Base-by-base conservation (phyloP, 2,797 vertebrate species). In the Darevskia nairensis region DNA sequence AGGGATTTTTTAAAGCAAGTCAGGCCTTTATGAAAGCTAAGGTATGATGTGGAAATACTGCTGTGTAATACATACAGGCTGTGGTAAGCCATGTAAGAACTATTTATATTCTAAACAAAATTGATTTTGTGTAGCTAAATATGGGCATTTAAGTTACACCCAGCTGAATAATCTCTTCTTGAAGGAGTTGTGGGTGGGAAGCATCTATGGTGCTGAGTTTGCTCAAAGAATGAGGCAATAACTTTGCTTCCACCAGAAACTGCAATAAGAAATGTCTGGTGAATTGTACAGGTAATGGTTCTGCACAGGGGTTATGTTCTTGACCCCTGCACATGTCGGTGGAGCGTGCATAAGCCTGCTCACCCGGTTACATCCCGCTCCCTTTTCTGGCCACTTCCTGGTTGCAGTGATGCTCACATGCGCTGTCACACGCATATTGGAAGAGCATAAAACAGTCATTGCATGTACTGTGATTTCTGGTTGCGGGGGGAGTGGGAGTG, bases 101-200 rank as follows among this genome's bases (percentile, higher is more conserved):
- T 90, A 86, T 93, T 92, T 91, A 64, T 82, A n/a, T 87, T 84
- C 87, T 92, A 93, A 92, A 80, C 69, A 92, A 91, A 93, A 89
- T 91, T 78, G 91, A 0, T 0, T 93, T 92, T 10, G 0, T 80
- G 86, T 86, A 71, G 74, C 90, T 90, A 87, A 89, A 91, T 83
- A 59, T n/a, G 66, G 88, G 74, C 59, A 89, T 94, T 66, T 92
- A 88, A 92, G 91, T 93, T 94, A 91, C 90, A 93, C 71, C 90
- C 89, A 92, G 88, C 91, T 93, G 88, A 95, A 90, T 90, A 89
- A 72, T 39, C 21, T 92, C 69, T 91, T 85, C 75, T 84, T 64
- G 64, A 84, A 92, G 35, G 41, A 89, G 55, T 74, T 90, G 84
- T 87, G 85, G 84, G 19, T 89, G 64, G 68, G 87, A 89, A 83